Evolutionary conservation across 2,797 vertebrate species (phyloP).

Genomic region (Huso huso): DNA sequence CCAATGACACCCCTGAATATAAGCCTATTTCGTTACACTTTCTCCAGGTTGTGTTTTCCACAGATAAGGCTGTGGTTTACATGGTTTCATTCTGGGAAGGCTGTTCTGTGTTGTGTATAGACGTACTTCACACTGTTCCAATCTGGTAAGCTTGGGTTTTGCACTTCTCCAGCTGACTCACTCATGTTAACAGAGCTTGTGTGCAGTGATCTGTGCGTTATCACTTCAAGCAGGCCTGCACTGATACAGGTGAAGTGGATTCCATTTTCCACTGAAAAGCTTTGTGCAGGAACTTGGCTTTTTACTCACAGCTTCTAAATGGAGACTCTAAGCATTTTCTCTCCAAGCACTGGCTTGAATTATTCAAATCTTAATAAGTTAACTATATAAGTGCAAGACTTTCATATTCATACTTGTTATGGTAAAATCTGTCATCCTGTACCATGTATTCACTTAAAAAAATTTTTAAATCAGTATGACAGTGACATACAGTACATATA

Average conservation of each 20-base stretch:
- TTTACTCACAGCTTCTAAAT: constrained; percentile 22
- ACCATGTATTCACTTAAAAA: too few species aligned
- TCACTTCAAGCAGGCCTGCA: neutral
- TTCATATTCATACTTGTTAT: neutral
- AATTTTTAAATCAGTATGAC: too few species aligned
- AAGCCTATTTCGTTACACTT: too few species aligned
- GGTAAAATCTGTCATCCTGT: too few species aligned
- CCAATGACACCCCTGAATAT: too few species aligned
- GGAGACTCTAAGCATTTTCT: constrained; percentile 20
- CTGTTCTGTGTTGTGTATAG: neutral
- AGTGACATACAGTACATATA: too few species aligned
- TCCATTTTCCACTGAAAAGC: constrained; percentile 17
- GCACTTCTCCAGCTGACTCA: neutral
- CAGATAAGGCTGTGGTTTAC: constrained; percentile 25
- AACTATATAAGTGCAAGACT: constrained; percentile 37
- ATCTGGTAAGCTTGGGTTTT: neutral
- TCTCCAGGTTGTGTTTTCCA: constrained; percentile 4
- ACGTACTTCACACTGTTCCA: neutral
- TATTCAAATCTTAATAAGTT: constrained; percentile 23
- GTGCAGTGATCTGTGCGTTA: neutral
- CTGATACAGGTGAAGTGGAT: constrained; percentile 14
- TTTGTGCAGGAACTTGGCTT: constrained; percentile 2
- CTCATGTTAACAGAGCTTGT: neutral
- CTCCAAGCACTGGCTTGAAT: constrained; percentile 39
- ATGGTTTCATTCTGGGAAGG: constrained; percentile 12